Evolutionary conservation across 2,888 invertebrate genomes (phyloP).

Genomic region (Psococerastis gibbosa): DNA sequence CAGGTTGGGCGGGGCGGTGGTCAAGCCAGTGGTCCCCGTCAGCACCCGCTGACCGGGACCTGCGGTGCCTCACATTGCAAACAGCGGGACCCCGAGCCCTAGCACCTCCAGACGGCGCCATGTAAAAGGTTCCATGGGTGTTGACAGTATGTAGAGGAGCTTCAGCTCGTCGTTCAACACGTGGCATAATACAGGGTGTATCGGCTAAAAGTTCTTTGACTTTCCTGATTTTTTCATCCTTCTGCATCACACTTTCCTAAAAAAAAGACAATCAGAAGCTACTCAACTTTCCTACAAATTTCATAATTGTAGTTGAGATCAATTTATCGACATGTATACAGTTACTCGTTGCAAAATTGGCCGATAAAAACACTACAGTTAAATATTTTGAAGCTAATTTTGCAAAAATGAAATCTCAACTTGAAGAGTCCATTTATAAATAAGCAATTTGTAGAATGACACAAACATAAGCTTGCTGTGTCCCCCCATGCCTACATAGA

Average conservation of each 20-base stretch:
- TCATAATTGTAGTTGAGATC: no score
- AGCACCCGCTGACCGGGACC: constrained; percentile 62
- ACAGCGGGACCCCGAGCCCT: constrained; percentile 39
- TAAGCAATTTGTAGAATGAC: no score
- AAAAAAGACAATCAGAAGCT: no score
- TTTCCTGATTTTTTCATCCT: constrained; percentile 38
- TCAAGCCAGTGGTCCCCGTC: constrained; percentile 69
- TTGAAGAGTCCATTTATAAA: no score
- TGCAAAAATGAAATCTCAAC: no score
- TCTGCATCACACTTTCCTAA: constrained; percentile 34
- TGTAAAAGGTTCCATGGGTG: background rate
- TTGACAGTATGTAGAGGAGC: background rate
- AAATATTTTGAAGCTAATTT: no score
- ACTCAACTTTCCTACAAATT: no score
- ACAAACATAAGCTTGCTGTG: no score
- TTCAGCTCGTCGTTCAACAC: background rate
- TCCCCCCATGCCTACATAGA: no score
- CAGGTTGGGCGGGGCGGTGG: constrained; percentile 61
- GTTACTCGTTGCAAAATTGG: no score
- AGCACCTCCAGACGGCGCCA: constrained; percentile 18
- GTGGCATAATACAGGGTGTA: background rate
- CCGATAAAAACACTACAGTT: no score
- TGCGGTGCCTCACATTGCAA: constrained; percentile 50
- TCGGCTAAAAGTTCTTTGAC: constrained; percentile 34
- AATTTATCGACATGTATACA: no score